Base-by-base conservation (phyloP, 2,888 invertebrate genomes). In the Parthenolecanium corni region DNA sequence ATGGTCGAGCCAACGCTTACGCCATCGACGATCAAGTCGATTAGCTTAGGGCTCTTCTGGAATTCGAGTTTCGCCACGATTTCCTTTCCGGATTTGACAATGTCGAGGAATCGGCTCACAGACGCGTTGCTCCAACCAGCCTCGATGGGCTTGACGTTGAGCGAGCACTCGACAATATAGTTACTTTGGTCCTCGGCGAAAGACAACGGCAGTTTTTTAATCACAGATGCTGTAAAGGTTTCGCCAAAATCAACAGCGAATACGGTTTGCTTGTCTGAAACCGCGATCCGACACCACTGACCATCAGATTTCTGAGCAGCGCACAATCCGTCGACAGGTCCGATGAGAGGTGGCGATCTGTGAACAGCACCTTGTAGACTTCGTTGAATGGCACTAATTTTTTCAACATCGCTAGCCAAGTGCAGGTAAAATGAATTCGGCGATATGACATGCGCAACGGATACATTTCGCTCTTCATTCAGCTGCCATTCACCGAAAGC, bases 251-350 rank as follows among this genome's bases (percentile, higher is more conserved):
- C 88, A 0, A 83, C 71, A 70, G 79, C 86, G 2, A 69, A 66
- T 0, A 76, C 14, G 4, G 36, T 31, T 36, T 61, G 21, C 23
- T 31, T 31, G 2, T 24, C 5, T 16, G 76, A 40, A 20, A 85
- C 77, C 65, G 76, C 77, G 2, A 79, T 83, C 51, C 86, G 78
- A 80, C 96, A 96, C 95, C 96, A 97, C 66, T 81, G 84, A 71
- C 95, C 91, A 1, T 82, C 83, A 0, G 83, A 80, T 70, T 85
- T 83, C 23, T 49, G 49, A 3, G 23, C 51, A 1, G 51, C 61
- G 16, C 46, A 21, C 21, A 49, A 16, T 18, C 11, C 18, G 20
- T 49, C 40, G 21, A 12, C 6, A 14, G 46, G 20, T 51, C 61
- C 61, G 0, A 51, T 9, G 38, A 62, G 14, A 1, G 52, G 52